These are phyloP conservation scores for Dendrolimus houi DNA, from an alignment of 2,888 invertebrate genomes.

Conservation along the genomic window DNA sequence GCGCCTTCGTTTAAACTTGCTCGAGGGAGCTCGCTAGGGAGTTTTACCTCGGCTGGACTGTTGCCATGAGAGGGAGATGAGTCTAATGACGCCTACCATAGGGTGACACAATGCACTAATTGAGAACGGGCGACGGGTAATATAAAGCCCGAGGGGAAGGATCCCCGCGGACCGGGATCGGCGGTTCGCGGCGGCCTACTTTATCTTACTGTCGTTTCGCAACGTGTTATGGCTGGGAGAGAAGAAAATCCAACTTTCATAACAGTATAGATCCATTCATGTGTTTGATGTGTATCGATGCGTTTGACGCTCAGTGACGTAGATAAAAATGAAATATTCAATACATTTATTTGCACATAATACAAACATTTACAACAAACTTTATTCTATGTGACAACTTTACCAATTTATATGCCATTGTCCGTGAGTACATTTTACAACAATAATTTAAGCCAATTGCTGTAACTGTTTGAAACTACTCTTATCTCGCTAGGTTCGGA, in stretches of 20 bases:
- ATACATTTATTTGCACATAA: constrained; percentile 12
- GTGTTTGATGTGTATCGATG: constrained; percentile 22
- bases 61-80: no score
- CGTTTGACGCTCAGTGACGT: constrained; percentile 32
- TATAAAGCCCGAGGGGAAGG: no score
- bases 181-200: no score
- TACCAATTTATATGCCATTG: constrained; percentile 1
- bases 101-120: no score
- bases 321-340: constrained; percentile 9
- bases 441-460: background rate
- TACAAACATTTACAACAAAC: constrained; percentile 10
- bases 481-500: background rate
- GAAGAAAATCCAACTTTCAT: background rate
- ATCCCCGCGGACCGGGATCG: no score
- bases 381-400: constrained; percentile 17
- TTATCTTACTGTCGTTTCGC: no score
- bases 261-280: background rate
- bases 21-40: no score
- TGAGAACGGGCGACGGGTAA: no score
- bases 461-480: background rate
- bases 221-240: no score
- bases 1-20: no score
- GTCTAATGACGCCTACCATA: no score
- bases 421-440: background rate
- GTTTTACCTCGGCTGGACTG: no score